Base-by-base conservation (phyloP, 2,113 vertebrate species). In the Megaptera novaeangliae region DNA sequence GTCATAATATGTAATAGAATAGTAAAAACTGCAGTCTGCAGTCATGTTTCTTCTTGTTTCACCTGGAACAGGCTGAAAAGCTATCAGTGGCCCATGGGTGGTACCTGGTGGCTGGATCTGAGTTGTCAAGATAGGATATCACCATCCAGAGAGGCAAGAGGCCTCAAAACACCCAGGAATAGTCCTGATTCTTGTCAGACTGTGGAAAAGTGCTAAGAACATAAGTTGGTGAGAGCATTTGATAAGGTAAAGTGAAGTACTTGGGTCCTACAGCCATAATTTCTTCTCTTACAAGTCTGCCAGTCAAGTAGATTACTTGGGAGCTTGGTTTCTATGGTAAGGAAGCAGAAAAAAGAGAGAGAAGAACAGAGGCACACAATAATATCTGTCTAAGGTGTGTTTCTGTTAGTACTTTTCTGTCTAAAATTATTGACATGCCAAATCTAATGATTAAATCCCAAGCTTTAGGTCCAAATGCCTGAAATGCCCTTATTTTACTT, bases 81-180 rank as follows among this genome's bases (percentile, higher is more conserved):
- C 61, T 63, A 63, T 87, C 91, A 72, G 74, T 8, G 46, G 69
- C 15, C 18, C 0, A 15, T 84, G 97, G 87, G 95, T 97, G 94
- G 93, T 89, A 75, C 78, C 80, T 63, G 11, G 78, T 89, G 63
- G 83, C 64, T 95, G n/a, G 34, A n/a, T 95, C 86, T 72, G 88
- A 84, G 41, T 72, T 92, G 92, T 95, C 92, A 95, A 97, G 96
- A 96, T 63, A 71, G 86, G 83, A 52, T 88, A 83, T 93, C 93
- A 80, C 82, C 34, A 31, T 64, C 46, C 61, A 8, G 18, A 86
- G 71, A 89, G 86, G 89, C 57, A 88, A 31, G 82, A 93, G 29
- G 49, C 4, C 75, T 95, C 68, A 31, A 8, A 89, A 93, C 80
- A 74, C 34, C 78, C 57, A 34, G 85, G 57, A 91, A 92, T 69